Evolutionary conservation across 2,113 vertebrate species (phyloP), one percentile per base, ranked within the genome.

Genomic region (Solea senegalensis): DNA sequence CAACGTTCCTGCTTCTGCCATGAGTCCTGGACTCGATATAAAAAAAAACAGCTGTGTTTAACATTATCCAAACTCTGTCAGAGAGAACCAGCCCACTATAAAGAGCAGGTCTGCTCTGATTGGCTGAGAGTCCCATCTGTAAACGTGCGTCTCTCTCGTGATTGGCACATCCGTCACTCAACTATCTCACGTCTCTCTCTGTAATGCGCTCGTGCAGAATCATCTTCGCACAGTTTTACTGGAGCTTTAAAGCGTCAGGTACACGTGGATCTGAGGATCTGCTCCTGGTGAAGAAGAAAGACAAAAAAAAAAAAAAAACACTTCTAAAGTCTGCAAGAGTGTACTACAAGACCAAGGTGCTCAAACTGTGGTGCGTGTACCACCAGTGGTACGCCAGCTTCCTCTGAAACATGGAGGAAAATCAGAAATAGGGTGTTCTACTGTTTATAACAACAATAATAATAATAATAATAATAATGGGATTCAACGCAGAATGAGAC

Each of bases 11-110:
- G 49, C 55, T 74, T 57, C 69, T 81, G 72, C 76, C 73, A 40
- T 76, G 63, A 80, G 61, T 68, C 53, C 62, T 40, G 48, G 79
- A 86, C 80, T 73, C 62, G 51, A 85, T 44, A 13, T 8, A n/a
- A 65, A 62, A 66, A 66, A 72, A 83, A 88, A 84, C 91, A 91
- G 90, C 90, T 91, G 91, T 86, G 78, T 80, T 73, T 82, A 89
- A 88, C 80, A 84, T 89, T 86, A 86, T 86, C 81, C 76, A 77
- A 82, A 83, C 79, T 83, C 76, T 74, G 53, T 46, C 7, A 63
- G 48, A 44, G 65, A 65, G 64, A 16, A 13, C 75, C 83, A 13
- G 28, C 86, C 91, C 79, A 77, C 28, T 26, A 0, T 39, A 15
- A 8, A n/a, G 21, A 12, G 73, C 68, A 56, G 0, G 0, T 8